Evolutionary conservation across 2,888 invertebrate genomes (phyloP).

Genomic region (Rhimphoctona megacephalus): DNA sequence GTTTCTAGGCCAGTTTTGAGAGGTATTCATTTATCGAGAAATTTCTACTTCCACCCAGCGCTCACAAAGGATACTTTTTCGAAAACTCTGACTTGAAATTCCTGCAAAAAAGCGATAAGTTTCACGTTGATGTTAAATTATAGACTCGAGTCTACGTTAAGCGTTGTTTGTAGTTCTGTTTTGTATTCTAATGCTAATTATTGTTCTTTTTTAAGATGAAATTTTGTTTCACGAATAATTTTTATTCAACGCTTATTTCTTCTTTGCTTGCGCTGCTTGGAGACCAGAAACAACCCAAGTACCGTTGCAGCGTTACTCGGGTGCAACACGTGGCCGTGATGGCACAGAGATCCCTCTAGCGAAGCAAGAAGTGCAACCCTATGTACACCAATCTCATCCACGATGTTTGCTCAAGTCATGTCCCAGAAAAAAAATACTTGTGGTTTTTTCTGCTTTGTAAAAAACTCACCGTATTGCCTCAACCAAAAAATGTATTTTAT

Average conservation of each 20-base stretch:
- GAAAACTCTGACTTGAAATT: not conserved
- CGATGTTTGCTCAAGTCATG: slow-evolving; percentile 7
- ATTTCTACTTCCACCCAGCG: not conserved
- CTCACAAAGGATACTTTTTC: not conserved
- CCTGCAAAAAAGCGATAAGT: not conserved
- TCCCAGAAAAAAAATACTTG: not conserved
- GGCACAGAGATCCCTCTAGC: slow-evolving; percentile 35
- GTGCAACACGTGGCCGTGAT: slow-evolving; percentile 55
- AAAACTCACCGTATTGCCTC: not conserved
- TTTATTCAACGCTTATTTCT: slow-evolving; percentile 1
- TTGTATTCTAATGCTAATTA: not conserved
- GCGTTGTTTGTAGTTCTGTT: not conserved
- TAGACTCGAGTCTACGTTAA: too few relatives aligned
- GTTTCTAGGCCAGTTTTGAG: not conserved
- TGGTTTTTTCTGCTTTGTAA: not conserved
- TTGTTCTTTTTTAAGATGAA: not conserved
- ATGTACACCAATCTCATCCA: slow-evolving; percentile 20
- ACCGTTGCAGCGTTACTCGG: slow-evolving; percentile 15
- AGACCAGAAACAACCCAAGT: slow-evolving; percentile 17
- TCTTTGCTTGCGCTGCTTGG: not conserved
- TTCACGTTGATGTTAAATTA: not conserved
- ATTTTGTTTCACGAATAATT: not conserved
- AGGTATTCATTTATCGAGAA: not conserved
- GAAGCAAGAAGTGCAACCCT: slow-evolving; percentile 45
- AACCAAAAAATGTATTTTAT: not conserved